Percentiles rank a stretch among this genome's conserved stretches.
These are phyloP conservation scores for Metallyticus violacea DNA, from an alignment of 2,888 invertebrate species.

Conservation along the genomic window DNA sequence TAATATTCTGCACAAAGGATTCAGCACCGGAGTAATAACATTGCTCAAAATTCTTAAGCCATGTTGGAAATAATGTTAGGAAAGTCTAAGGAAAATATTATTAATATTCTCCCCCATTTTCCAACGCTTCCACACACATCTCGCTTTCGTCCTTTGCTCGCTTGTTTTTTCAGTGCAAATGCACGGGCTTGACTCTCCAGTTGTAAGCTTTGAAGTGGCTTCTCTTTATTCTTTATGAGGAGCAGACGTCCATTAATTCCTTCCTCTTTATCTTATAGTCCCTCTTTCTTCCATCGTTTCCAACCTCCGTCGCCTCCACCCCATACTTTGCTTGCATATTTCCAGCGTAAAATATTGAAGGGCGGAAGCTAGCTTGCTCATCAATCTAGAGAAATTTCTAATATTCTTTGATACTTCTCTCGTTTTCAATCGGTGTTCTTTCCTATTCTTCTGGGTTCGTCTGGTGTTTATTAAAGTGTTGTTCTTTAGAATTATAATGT, in stretches of 20 bases:
- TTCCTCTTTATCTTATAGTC: background rate
- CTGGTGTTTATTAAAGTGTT: no score
- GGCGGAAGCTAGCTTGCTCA: background rate
- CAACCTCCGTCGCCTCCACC: background rate
- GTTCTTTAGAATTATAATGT: no score
- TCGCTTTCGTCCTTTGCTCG: background rate
- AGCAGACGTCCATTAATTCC: background rate
- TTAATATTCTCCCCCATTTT: background rate
- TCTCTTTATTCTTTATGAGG: background rate
- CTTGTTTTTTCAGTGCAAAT: background rate
- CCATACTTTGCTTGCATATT: background rate
- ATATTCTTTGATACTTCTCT: background rate
- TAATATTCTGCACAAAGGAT: background rate
- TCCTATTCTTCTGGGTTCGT: no score
- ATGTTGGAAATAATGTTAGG: background rate
- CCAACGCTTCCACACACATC: background rate
- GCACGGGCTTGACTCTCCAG: background rate
- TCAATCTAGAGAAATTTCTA: background rate
- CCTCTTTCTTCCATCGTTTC: background rate
- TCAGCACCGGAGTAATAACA: background rate
- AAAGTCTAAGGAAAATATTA: background rate
- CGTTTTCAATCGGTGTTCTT: no score
- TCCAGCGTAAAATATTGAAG: background rate
- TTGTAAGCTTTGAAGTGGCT: background rate
- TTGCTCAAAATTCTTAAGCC: background rate